A percentile compares a stretch with the other conserved stretches of the same genome.
phyloP scores from a whole-genome alignment of 2,888 invertebrate genomes.

The Polyommatus icarus region DNA sequence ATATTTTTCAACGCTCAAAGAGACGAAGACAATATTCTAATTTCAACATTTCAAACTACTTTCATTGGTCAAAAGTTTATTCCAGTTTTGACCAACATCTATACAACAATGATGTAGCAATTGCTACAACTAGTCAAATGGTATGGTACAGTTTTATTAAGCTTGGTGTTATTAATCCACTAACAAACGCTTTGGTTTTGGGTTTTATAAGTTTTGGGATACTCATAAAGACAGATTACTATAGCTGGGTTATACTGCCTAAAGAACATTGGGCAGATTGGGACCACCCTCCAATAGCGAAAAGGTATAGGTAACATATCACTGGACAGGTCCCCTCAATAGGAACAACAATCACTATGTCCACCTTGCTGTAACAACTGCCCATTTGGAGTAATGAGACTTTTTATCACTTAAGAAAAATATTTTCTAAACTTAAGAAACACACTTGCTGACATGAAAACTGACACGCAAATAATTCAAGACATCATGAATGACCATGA shows the following conservation, averaged over 20 bases:
- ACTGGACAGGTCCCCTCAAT: too few relatives aligned
- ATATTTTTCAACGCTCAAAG: not conserved
- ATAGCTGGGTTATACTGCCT: not conserved
- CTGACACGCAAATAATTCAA: too few relatives aligned
- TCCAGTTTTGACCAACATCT: not conserved
- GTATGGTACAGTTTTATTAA: conserved; percentile 21
- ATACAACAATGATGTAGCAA: not conserved
- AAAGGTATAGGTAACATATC: too few relatives aligned
- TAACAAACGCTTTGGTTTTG: conserved; percentile 28
- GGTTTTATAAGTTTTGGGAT: conserved; percentile 15
- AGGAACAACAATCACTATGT: too few relatives aligned
- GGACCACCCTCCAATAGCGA: too few relatives aligned
- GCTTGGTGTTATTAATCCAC: conserved; percentile 26
- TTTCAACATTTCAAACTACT: not conserved
- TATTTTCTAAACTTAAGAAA: too few relatives aligned
- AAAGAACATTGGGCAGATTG: too few relatives aligned
- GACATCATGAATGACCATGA: too few relatives aligned
- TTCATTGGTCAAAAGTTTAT: not conserved
- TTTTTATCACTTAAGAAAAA: too few relatives aligned
- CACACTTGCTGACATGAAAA: too few relatives aligned
- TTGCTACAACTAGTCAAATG: not conserved
- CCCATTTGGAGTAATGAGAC: too few relatives aligned
- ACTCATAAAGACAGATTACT: not conserved
- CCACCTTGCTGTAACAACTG: too few relatives aligned
- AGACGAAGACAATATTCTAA: not conserved